Conservation (phyloP, 2,797 vertebrate genomes). For the Enteromius unitaeniatus region DNA sequence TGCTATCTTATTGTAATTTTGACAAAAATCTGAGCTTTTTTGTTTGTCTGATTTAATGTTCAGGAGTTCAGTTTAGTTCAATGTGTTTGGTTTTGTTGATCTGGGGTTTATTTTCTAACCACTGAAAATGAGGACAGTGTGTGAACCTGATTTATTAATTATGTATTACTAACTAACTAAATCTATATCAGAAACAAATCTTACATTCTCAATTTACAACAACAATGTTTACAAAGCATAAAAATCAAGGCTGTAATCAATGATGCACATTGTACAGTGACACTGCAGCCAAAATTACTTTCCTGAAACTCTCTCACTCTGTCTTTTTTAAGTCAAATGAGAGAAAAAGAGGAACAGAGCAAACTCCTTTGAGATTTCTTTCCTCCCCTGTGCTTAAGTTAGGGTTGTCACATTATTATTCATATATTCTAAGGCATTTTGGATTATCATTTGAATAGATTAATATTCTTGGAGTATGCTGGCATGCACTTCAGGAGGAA, state of each 20-base stretch:
- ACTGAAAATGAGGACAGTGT: neutral
- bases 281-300: neutral
- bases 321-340: conserved; percentile 16
- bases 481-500: neutral
- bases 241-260: neutral
- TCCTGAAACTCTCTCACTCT: neutral
- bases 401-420: conserved; percentile 50
- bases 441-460: conserved; percentile 44
- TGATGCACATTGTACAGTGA: neutral
- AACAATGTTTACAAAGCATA: neutral
- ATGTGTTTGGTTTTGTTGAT: neutral
- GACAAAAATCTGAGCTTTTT: neutral
- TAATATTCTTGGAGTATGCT: conserved; percentile 32
- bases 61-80: neutral
- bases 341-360: conserved; percentile 12
- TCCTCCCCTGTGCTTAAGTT: conserved; percentile 35
- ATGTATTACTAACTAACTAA: neutral
- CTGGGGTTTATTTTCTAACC: neutral
- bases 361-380: conserved; percentile 11
- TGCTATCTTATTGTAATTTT: neutral
- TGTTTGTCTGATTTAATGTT: neutral
- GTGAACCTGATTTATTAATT: neutral
- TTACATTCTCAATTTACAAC: neutral
- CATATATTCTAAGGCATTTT: conserved; percentile 52
- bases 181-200: neutral